phyloP scores from a whole-genome alignment of 1,140 invertebrate species.

The Drosophila grimshawi region DNA sequence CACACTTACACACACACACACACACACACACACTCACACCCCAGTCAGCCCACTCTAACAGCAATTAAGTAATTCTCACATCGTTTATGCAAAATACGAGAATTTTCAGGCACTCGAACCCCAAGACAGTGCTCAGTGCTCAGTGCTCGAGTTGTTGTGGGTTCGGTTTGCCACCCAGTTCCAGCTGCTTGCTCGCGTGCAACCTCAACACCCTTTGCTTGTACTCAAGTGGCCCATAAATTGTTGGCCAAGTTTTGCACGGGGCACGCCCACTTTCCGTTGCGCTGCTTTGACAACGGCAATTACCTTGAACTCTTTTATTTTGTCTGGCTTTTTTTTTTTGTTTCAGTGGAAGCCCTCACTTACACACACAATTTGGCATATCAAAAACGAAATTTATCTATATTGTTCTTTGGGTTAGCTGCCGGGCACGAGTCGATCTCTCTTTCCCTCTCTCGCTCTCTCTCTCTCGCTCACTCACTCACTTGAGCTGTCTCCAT shows the following conservation, averaged over 20 bases:
- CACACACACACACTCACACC: conserved; percentile 22
- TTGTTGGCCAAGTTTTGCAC: conserved; percentile 78
- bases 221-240: conserved; percentile 82
- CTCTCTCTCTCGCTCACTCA: background rate
- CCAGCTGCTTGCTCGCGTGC: conserved; percentile 75
- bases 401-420: conserved; percentile 62
- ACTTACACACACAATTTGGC: conserved; percentile 27
- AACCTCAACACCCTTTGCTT: conserved; percentile 83
- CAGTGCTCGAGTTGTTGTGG: background rate
- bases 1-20: conserved; percentile 48
- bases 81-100: conserved; percentile 80
- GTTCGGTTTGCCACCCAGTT: conserved; percentile 19
- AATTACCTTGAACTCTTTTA: conserved; percentile 74
- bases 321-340: conserved; percentile 27
- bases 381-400: conserved; percentile 67
- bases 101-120: conserved; percentile 40
- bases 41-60: conserved; percentile 33
- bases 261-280: conserved; percentile 74
- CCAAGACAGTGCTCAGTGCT: background rate
- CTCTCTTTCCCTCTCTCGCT: conserved; percentile 8
- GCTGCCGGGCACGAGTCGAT: conserved; percentile 45
- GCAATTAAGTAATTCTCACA: conserved; percentile 83
- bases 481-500: background rate
- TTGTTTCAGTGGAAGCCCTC: conserved; percentile 29
- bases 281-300: conserved; percentile 81